Conservation (phyloP, 2,888 invertebrate genomes). For the Nomada lathburiana region DNA sequence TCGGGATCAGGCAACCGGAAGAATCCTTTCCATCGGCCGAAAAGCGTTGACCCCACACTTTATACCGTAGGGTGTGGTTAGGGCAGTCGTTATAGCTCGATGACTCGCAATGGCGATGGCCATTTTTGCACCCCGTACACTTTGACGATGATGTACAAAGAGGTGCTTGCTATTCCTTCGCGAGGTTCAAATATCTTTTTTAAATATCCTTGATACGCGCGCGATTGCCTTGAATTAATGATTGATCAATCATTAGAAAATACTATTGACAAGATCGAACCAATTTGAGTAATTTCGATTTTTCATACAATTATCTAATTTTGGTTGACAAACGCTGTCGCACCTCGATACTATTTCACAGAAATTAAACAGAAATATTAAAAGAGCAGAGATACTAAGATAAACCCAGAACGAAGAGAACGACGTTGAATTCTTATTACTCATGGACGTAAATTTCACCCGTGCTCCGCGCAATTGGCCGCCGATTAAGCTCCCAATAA, state of each 20-base stretch:
- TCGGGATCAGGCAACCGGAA: slow-evolving; percentile 42
- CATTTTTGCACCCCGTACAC: slow-evolving; percentile 1
- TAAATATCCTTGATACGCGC: too few species aligned
- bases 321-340: not conserved
- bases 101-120: not conserved
- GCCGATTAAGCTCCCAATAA: slow-evolving; percentile 1
- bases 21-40: slow-evolving; percentile 37
- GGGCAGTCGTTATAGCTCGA: not conserved
- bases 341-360: not conserved
- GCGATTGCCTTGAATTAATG: too few species aligned
- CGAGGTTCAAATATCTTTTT: not conserved
- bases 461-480: not conserved
- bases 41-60: not conserved
- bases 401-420: not conserved
- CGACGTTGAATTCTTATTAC: not conserved
- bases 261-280: too few species aligned
- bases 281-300: too few species aligned
- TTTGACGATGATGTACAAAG: not conserved
- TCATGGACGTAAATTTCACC: too few species aligned
- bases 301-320: too few species aligned
- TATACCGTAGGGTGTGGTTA: not conserved
- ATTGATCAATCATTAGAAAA: too few species aligned
- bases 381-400: too few species aligned
- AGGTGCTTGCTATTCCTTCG: not conserved
- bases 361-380: not conserved